Evolutionary conservation across 2,797 vertebrate species (phyloP).

Genomic region (Huso huso): DNA sequence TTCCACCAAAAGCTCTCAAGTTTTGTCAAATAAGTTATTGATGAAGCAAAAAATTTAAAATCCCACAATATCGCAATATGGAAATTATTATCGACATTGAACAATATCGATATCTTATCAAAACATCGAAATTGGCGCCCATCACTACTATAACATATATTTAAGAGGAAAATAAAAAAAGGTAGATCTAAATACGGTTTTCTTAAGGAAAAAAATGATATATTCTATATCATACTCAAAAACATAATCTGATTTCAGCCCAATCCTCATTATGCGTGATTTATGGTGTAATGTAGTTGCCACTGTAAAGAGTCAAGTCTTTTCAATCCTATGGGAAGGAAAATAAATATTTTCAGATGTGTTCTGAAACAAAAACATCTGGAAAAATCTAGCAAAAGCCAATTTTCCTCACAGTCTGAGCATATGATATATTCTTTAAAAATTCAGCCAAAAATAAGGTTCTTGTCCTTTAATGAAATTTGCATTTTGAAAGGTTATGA

Average conservation of each 20-base stretch:
- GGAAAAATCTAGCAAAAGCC: conserved; percentile 38
- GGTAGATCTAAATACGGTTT: neutral
- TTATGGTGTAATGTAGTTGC: conserved; percentile 61
- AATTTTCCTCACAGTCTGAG: conserved; percentile 33
- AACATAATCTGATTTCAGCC: conserved; percentile 53
- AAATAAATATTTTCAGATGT: conserved; percentile 69
- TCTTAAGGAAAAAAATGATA: conserved; percentile 11
- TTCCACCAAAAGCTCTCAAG: too few species aligned
- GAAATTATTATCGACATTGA: too few species aligned
- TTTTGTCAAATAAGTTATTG: too few species aligned
- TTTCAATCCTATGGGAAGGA: conserved; percentile 58
- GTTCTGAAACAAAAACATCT: conserved; percentile 69
- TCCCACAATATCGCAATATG: too few species aligned
- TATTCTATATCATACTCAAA: conserved; percentile 24
- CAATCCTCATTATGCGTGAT: conserved; percentile 61
- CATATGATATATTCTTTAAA: conserved; percentile 22
- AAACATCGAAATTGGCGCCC: too few species aligned
- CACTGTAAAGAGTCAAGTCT: conserved; percentile 58
- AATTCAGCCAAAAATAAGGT: conserved; percentile 9
- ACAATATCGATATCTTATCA: too few species aligned
- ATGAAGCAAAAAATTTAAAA: too few species aligned
- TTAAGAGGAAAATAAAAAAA: too few species aligned
- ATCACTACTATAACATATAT: too few species aligned
- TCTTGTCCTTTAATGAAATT: neutral
- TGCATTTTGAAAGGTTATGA: too few species aligned